These are phyloP conservation scores for Notechis scutatus DNA, from an alignment of 2,113 vertebrate species.

Conservation along the genomic window DNA sequence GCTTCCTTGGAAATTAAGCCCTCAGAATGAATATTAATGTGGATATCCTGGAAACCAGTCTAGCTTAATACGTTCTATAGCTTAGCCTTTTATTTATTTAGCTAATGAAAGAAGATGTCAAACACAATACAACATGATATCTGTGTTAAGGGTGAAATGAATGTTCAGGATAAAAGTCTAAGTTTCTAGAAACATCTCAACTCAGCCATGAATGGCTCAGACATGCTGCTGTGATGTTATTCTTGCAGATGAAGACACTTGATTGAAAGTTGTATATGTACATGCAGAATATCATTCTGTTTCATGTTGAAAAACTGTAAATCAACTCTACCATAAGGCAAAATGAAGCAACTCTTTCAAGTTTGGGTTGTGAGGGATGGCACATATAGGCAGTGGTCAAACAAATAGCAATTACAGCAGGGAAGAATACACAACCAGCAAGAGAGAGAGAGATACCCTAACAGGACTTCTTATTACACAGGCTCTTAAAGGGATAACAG, in stretches of 20 bases:
- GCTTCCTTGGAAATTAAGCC: not conserved
- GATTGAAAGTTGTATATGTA: not conserved
- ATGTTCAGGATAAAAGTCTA: not conserved
- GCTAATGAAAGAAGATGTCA: not conserved
- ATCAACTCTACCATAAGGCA: not conserved
- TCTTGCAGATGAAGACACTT: not conserved
- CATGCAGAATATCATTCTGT: not conserved
- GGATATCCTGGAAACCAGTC: not conserved
- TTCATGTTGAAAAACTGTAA: not conserved
- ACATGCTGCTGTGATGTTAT: not conserved
- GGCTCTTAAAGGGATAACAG: no score
- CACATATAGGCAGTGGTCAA: not conserved
- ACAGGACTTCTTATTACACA: no score
- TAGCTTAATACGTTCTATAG: not conserved
- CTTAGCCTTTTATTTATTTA: not conserved
- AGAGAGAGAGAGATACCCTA: no score
- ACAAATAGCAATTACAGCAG: no score
- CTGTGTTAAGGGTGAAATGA: not conserved
- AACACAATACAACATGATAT: not conserved
- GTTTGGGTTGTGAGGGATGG: not conserved
- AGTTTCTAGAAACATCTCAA: not conserved
- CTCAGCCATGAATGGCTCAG: not conserved
- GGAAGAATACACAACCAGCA: no score
- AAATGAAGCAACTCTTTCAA: not conserved
- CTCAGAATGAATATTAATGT: not conserved